Percentiles rank a stretch among this genome's conserved stretches.
Conservation (phyloP, 2,888 invertebrate genomes). For the Phortica okadai region DNA sequence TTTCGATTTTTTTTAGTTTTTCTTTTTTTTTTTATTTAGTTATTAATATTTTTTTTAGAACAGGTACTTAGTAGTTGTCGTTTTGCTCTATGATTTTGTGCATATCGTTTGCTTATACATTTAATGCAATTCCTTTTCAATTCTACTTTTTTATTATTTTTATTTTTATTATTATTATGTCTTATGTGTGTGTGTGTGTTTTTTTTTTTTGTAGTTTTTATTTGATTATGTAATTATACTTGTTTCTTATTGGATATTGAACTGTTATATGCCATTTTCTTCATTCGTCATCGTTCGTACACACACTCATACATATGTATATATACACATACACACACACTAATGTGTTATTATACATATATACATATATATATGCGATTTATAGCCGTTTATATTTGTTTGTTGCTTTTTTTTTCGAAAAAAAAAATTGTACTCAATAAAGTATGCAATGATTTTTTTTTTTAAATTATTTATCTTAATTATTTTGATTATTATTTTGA, state of each 20-base stretch:
- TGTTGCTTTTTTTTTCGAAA: constrained; percentile 34
- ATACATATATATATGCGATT: constrained; percentile 5
- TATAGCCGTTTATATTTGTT: constrained; percentile 26
- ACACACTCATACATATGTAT: constrained; percentile 42
- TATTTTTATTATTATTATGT: constrained; percentile 30
- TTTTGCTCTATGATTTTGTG: constrained; percentile 27
- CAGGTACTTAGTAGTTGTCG: constrained; percentile 62
- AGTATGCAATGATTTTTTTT: constrained; percentile 54
- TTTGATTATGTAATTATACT: constrained; percentile 75
- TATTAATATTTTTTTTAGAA: constrained; percentile 40
- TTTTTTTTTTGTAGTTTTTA: constrained; percentile 57
- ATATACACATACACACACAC: constrained; percentile 39
- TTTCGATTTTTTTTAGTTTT: constrained; percentile 2
- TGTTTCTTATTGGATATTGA: constrained; percentile 72
- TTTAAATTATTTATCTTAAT: constrained; percentile 9
- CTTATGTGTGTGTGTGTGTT: constrained; percentile 36
- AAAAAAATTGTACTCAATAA: constrained; percentile 48
- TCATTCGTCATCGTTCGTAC: constrained; percentile 62
- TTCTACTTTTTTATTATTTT: constrained; percentile 28
- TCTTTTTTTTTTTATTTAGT: constrained; percentile 4
- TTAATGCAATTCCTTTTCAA: constrained; percentile 44
- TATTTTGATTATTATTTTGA: background rate
- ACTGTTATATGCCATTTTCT: constrained; percentile 58
- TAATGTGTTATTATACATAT: constrained; percentile 23
- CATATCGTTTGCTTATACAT: constrained; percentile 39